Percentiles rank a stretch among this genome's conserved stretches.
Conservation (phyloP, 2,113 vertebrate genomes). For the Colinus virginianus region DNA sequence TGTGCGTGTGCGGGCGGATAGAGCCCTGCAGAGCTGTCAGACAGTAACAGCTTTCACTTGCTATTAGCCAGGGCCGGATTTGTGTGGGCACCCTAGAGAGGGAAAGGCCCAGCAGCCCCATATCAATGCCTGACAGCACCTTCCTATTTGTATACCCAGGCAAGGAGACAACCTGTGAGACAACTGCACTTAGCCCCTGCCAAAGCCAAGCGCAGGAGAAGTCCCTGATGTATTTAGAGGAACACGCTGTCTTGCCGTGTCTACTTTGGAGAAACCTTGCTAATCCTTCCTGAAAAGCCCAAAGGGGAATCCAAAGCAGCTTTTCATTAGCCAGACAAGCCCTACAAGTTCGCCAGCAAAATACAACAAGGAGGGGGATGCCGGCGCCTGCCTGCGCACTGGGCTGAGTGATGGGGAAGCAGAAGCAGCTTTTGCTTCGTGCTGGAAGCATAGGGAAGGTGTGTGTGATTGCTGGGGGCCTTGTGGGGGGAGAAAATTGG, state of each 20-base stretch:
- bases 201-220: not conserved
- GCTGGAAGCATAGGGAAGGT: not conserved
- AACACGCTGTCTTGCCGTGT: constrained; percentile 57
- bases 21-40: not conserved
- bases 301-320: constrained; percentile 60
- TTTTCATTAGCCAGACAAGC: constrained; percentile 71
- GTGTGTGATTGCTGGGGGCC: not conserved
- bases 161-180: constrained; percentile 52
- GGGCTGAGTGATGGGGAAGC: not conserved
- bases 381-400: not conserved
- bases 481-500: fast-evolving
- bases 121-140: constrained; percentile 27
- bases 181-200: constrained; percentile 51
- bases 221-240: constrained; percentile 64
- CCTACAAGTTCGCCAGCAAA: constrained; percentile 44
- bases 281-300: constrained; percentile 72
- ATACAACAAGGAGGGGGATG: not conserved
- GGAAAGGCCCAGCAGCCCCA: not conserved
- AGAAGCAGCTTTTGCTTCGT: not conserved
- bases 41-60: constrained; percentile 15
- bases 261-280: constrained; percentile 63
- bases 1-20: not conserved
- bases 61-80: not conserved
- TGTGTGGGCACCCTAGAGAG: not conserved
- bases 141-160: not conserved